Evolutionary conservation across 2,113 vertebrate species (phyloP).

Genomic region (human (Homo sapiens)): GRCh38 chr3:64307501-64308000

Average conservation of each 20-base stretch:
- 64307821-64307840: background rate
- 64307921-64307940: background rate
- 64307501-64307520: background rate
- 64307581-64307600: rapidly evolving
- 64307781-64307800: background rate
- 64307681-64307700: background rate
- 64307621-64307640: background rate
- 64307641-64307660: background rate
- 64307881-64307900: background rate
- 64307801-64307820: background rate
- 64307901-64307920: background rate
- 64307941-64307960: background rate
- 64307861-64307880: background rate
- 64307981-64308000: background rate
- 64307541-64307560: background rate
- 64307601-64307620: background rate
- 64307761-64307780: background rate
- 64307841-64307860: background rate
- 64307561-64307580: background rate
- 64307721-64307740: background rate
- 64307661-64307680: background rate
- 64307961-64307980: background rate
- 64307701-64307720: background rate
- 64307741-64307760: background rate
- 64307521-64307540: background rate